Conservation (phyloP, 2,797 vertebrate genomes). For the Synaphobranchus kaupii region DNA sequence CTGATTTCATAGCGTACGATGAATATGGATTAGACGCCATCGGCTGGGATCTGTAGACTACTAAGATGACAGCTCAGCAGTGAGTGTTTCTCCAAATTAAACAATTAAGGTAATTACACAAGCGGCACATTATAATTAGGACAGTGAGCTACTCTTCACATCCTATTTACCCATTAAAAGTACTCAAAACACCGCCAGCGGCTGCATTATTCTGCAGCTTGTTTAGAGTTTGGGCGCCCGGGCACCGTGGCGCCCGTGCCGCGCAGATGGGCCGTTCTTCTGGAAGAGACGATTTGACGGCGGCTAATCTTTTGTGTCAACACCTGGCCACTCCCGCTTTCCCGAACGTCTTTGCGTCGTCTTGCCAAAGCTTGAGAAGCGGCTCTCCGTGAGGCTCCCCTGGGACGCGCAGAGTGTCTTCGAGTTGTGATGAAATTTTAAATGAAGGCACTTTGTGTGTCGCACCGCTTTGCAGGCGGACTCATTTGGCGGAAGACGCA, state of each 20-base stretch:
- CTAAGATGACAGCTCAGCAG: slow-evolving; percentile 57
- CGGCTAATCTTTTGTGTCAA: slow-evolving; percentile 39
- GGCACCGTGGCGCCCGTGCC: neutral
- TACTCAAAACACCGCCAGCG: slow-evolving; percentile 54
- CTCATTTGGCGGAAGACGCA: slow-evolving; percentile 40
- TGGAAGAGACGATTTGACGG: slow-evolving; percentile 22
- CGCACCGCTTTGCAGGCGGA: slow-evolving; percentile 25
- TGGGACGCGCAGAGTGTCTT: slow-evolving; percentile 25
- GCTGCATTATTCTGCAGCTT: slow-evolving; percentile 46
- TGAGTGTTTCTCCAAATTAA: slow-evolving; percentile 67
- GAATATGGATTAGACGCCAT: slow-evolving; percentile 56
- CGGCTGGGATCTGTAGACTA: slow-evolving; percentile 49
- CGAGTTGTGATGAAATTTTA: slow-evolving; percentile 47
- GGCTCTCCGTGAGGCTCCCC: slow-evolving; percentile 21
- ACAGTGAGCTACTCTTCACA: slow-evolving; percentile 63
- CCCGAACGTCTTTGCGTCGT: slow-evolving; percentile 35
- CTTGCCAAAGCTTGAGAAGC: slow-evolving; percentile 33
- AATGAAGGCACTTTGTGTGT: neutral
- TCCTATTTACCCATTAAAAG: slow-evolving; percentile 62
- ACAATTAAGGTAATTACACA: slow-evolving; percentile 70
- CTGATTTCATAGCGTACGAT: slow-evolving; percentile 52
- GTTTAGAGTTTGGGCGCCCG: slow-evolving; percentile 39
- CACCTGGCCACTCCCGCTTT: slow-evolving; percentile 41
- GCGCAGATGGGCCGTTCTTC: neutral
- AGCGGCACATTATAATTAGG: slow-evolving; percentile 61